Evolutionary conservation across 2,888 invertebrate genomes (phyloP), one percentile per base, ranked within the genome.

Genomic region (Acleris literana): DNA sequence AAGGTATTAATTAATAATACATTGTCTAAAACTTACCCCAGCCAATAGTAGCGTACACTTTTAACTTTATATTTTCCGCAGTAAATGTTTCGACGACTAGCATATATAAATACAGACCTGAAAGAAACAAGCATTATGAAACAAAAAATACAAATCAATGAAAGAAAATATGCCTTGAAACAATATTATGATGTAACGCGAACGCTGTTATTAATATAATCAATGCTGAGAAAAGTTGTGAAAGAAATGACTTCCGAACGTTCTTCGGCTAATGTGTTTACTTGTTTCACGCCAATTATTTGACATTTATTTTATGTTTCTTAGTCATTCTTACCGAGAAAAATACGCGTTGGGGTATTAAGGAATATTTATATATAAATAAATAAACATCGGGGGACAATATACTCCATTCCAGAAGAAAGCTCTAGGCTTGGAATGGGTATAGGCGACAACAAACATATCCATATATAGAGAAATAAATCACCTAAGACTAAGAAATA

Each of bases 41-140:
- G 70, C 97, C 97, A 68, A 97, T 96, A 68, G 95, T 93, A 64
- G 96, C 93, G 83, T 97, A 97, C 29, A 97, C 95, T 80, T 95
- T 94, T 68, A 97, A 93, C 80, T 96, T 96, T 79, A 97, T 96
- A 83, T 96, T 97, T 84, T 97, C 97, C 72, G 97, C 95, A 56
- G 96, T 96, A 78, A 97, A 96, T 2, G 97, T 97, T 89, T 96
- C 96, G 70, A 97, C 97, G 69, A 97, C 97, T 77, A 97, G 90
- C 93, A 97, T 96, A 84, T 97, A 97, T 66, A 97, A 93, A 86
- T 97, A 97, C 58, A 97, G 90, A 65, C 97, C 97, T 97, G 90
- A 63, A 93, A 93, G 54, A 22, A 58, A 17, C 7, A 49, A 39
- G n/a, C 6, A 16, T 13, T n/a, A 17, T n/a, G 6, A n/a, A 46